Percentiles rank a stretch among this genome's conserved stretches.
These are phyloP conservation scores for Drymodes brunneopygia DNA, from an alignment of 2,113 vertebrate genomes.

Conservation along the genomic window DNA sequence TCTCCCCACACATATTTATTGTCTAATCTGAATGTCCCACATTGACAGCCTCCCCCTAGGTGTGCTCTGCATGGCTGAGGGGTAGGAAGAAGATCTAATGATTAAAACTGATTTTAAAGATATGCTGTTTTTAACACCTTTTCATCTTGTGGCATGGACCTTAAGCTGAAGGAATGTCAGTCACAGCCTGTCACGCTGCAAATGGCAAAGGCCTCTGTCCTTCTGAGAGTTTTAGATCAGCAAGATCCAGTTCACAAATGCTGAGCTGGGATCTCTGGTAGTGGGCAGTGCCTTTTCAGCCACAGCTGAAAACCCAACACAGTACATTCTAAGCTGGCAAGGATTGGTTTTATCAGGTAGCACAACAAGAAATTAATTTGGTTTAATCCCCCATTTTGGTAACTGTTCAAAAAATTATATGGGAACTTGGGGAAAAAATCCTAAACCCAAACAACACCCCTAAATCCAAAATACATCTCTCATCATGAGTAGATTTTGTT, in stretches of 20 bases:
- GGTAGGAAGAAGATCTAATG: background rate
- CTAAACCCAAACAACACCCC: background rate
- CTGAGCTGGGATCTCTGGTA: background rate
- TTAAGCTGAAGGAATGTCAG: background rate
- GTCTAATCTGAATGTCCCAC: background rate
- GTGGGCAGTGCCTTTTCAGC: background rate
- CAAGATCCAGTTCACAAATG: background rate
- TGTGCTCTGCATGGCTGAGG: background rate
- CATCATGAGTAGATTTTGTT: background rate
- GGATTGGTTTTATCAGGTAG: background rate
- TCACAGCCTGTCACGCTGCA: background rate
- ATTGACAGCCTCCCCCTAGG: background rate
- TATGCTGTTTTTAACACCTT: fast-evolving
- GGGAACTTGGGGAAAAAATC: background rate
- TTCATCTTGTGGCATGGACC: fast-evolving
- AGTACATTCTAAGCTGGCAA: background rate
- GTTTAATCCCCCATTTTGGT: background rate
- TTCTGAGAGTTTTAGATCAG: background rate
- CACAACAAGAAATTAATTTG: background rate
- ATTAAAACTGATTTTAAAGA: background rate
- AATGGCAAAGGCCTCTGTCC: background rate
- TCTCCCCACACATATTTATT: background rate
- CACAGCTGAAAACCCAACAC: background rate
- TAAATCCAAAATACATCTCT: background rate
- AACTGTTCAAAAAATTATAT: background rate